phyloP scores from a whole-genome alignment of 2,888 invertebrate species.

The Operophtera brumata region DNA sequence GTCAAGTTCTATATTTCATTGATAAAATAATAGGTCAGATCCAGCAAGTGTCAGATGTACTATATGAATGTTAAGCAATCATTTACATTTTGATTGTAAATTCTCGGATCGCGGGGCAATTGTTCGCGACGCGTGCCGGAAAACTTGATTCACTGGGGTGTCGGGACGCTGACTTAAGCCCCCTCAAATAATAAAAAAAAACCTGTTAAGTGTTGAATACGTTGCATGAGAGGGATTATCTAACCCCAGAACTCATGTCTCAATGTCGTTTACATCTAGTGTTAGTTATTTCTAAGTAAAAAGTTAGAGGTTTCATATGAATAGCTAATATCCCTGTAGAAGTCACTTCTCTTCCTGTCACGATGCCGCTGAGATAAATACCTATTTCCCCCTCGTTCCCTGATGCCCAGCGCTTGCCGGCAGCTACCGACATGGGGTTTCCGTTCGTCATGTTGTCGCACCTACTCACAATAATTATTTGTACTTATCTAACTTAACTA shows the following conservation, averaged over 20 bases:
- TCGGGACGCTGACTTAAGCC: slow-evolving; percentile 32
- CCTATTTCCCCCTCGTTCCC: too few species aligned
- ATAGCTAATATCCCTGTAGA: too few species aligned
- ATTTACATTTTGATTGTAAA: slow-evolving; percentile 75
- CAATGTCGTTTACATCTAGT: too few species aligned
- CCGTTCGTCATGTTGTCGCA: too few species aligned
- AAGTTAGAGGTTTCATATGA: too few species aligned
- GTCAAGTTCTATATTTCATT: slow-evolving; percentile 16
- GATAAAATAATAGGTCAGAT: slow-evolving; percentile 18
- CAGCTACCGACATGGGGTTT: too few species aligned
- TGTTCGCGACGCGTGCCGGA: slow-evolving; percentile 40
- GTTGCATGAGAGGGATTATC: background rate
- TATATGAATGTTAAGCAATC: slow-evolving; percentile 54
- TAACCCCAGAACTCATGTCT: background rate
- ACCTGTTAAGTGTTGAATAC: background rate
- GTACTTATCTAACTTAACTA: too few species aligned
- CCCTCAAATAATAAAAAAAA: slow-evolving; percentile 4
- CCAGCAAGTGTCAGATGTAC: slow-evolving; percentile 25
- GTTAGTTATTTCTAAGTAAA: too few species aligned
- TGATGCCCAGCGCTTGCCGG: too few species aligned
- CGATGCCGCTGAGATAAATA: too few species aligned
- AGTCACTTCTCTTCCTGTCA: too few species aligned
- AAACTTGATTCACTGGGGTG: slow-evolving; percentile 50
- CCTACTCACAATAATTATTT: too few species aligned
- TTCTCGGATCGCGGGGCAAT: slow-evolving; percentile 48